phyloP scores from a whole-genome alignment of 2,888 invertebrate species.

The Coenonympha arcania region DNA sequence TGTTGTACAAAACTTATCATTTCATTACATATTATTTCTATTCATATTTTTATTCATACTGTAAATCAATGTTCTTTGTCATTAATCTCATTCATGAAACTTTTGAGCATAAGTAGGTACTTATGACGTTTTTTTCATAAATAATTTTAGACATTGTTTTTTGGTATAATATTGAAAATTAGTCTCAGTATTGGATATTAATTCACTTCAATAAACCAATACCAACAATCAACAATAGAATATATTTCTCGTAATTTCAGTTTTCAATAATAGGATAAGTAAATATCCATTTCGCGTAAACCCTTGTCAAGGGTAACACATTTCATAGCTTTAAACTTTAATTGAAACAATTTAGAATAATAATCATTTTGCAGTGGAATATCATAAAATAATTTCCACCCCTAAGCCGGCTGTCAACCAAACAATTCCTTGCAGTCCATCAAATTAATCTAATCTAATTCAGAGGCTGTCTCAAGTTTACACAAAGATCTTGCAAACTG shows the following conservation, averaged over 20 bases:
- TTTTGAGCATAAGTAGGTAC: too few species aligned
- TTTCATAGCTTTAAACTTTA: conserved; percentile 57
- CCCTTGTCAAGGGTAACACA: conserved; percentile 43
- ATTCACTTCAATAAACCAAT: too few species aligned
- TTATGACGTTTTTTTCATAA: too few species aligned
- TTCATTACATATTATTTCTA: neutral
- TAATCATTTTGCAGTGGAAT: conserved; percentile 41
- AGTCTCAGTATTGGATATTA: too few species aligned
- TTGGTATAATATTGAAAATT: too few species aligned
- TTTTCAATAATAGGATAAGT: neutral
- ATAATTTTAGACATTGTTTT: too few species aligned
- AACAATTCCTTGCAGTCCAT: conserved; percentile 70
- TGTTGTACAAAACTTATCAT: neutral
- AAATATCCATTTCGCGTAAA: conserved; percentile 41
- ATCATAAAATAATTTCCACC: conserved; percentile 63
- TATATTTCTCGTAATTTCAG: neutral
- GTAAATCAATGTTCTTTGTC: too few species aligned
- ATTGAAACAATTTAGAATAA: conserved; percentile 64
- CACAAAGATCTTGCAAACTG: conserved; percentile 69
- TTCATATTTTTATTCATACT: too few species aligned
- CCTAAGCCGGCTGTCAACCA: conserved; percentile 63
- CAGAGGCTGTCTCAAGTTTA: conserved; percentile 61
- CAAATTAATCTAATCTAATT: conserved; percentile 72
- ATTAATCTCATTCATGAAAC: too few species aligned
- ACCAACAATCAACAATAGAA: too few species aligned